These are phyloP conservation scores for Spicauda simplicius DNA, from an alignment of 2,888 invertebrate species.

Conservation along the genomic window DNA sequence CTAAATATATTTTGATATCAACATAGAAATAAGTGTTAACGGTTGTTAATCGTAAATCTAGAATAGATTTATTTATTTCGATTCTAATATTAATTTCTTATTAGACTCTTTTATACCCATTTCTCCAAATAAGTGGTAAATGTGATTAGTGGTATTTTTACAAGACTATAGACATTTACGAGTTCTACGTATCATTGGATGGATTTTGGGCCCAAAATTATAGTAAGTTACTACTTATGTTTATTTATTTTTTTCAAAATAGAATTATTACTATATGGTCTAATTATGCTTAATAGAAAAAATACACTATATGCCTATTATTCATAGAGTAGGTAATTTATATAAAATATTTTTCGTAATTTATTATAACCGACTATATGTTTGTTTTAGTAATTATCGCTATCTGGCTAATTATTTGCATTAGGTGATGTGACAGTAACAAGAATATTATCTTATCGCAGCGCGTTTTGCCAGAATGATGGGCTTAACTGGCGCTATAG, in stretches of 20 bases:
- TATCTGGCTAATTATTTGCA: neutral
- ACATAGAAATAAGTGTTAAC: neutral
- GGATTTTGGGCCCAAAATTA: neutral
- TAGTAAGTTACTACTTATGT: neutral
- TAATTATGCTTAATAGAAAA: too few relatives aligned
- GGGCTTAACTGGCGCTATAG: neutral
- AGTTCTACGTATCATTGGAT: neutral
- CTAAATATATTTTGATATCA: neutral
- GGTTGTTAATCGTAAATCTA: neutral
- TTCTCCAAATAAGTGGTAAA: neutral
- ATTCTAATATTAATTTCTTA: conserved; percentile 12
- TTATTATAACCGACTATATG: too few relatives aligned
- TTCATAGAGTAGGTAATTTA: too few relatives aligned
- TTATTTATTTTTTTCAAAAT: too few relatives aligned
- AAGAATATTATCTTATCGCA: neutral
- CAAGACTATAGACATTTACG: neutral
- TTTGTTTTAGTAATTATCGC: neutral
- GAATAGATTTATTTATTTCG: neutral
- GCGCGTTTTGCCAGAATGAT: neutral
- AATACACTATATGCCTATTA: too few relatives aligned
- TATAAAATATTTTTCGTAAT: too few relatives aligned
- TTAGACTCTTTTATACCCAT: neutral
- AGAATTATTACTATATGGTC: too few relatives aligned
- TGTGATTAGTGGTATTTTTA: neutral
- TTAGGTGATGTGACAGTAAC: neutral